Evolutionary conservation across 2,888 invertebrate species (phyloP).

Genomic region (Harpalus rufipes): DNA sequence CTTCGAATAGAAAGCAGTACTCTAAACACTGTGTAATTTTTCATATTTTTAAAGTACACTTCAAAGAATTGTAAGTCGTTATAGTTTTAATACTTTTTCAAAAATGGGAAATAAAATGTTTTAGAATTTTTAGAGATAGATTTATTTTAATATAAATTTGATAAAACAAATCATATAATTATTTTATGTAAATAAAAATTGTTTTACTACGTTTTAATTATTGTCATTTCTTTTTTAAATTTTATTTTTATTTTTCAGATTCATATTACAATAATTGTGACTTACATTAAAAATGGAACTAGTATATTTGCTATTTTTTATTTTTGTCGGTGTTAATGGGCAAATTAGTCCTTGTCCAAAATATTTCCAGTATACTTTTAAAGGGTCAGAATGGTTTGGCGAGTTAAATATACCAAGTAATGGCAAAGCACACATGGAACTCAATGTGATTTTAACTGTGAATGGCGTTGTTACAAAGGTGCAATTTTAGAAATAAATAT

Average conservation of each 20-base stretch:
- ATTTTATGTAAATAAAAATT: not conserved
- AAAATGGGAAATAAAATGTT: not conserved
- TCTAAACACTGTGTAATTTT: not conserved
- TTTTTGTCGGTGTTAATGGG: constrained; percentile 6
- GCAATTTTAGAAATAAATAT: not conserved
- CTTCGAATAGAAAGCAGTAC: not conserved
- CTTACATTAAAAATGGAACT: not conserved
- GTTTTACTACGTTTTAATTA: not conserved
- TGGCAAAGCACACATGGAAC: constrained; percentile 2
- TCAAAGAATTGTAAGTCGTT: not conserved
- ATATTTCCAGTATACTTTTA: not conserved
- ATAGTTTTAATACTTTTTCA: not conserved
- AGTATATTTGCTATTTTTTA: constrained; percentile 2
- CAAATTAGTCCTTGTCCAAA: constrained; percentile 20
- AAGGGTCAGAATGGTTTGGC: constrained; percentile 4
- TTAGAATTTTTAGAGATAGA: too few species aligned
- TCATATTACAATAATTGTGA: too few species aligned
- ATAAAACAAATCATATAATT: too few species aligned
- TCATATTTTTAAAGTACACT: not conserved
- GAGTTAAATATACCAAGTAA: not conserved
- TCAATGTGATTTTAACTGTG: not conserved
- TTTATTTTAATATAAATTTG: too few species aligned
- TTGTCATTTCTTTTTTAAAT: too few species aligned
- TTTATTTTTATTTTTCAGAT: too few species aligned
- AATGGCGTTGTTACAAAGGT: not conserved